Percentiles rank a stretch among this genome's conserved stretches.
These are phyloP conservation scores for Morinoia aosen DNA, from an alignment of 2,888 invertebrate species.

Conservation along the genomic window DNA sequence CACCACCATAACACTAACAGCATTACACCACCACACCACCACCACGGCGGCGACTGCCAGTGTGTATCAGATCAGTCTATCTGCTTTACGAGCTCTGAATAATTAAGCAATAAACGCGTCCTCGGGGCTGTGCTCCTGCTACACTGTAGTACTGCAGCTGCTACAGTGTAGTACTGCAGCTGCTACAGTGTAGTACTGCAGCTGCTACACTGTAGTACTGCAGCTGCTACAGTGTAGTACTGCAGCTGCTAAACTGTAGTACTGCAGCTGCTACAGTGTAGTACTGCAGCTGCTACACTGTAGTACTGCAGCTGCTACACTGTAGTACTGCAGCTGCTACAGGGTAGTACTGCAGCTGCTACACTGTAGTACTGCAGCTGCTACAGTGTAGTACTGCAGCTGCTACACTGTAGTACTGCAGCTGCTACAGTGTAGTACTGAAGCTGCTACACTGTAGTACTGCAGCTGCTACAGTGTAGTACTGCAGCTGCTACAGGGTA, in stretches of 20 bases:
- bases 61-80: not conserved
- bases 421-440: not conserved
- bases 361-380: not conserved
- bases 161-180: not conserved
- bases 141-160: not conserved
- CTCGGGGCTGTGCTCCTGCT: not conserved
- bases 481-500: not conserved
- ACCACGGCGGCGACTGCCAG: not conserved
- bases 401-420: not conserved
- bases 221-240: not conserved
- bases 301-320: not conserved
- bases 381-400: not conserved
- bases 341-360: not conserved
- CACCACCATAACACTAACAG: not conserved
- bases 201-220: not conserved
- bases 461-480: not conserved
- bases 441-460: not conserved
- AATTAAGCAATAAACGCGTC: slow-evolving; percentile 13
- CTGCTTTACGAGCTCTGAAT: slow-evolving; percentile 29
- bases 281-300: not conserved
- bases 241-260: not conserved
- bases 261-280: not conserved
- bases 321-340: not conserved
- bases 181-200: not conserved
- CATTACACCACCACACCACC: not conserved